These are phyloP conservation scores for Sesia bembeciformis DNA, from an alignment of 2,888 invertebrate genomes.

Conservation along the genomic window DNA sequence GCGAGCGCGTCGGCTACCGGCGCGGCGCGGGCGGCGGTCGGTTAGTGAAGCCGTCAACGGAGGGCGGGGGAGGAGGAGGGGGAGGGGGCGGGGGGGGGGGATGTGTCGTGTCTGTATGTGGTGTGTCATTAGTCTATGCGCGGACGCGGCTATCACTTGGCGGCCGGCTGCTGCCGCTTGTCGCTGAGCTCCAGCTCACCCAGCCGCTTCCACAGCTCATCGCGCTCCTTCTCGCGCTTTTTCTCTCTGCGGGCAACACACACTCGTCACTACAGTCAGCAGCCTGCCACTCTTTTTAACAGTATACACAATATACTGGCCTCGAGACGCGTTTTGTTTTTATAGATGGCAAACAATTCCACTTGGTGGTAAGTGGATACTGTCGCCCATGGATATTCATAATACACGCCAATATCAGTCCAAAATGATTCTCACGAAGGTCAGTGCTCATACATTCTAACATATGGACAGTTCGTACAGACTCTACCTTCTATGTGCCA, in stretches of 20 bases:
- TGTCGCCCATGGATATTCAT: too few relatives aligned
- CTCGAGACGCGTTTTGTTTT: too few relatives aligned
- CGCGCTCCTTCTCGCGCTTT: constrained; percentile 96
- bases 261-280: neutral
- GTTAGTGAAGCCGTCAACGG: constrained; percentile 63
- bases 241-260: constrained; percentile 78
- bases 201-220: constrained; percentile 96
- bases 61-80: constrained; percentile 36
- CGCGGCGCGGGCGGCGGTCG: constrained; percentile 14
- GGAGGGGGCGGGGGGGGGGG: constrained; percentile 17
- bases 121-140: neutral
- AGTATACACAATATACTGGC: too few relatives aligned
- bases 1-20: constrained; percentile 18
- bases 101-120: neutral
- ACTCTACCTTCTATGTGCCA: too few relatives aligned
- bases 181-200: constrained; percentile 89
- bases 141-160: constrained; percentile 70
- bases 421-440: too few relatives aligned
- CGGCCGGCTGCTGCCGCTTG: constrained; percentile 57
- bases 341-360: too few relatives aligned
- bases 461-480: too few relatives aligned
- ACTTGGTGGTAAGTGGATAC: too few relatives aligned
- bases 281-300: neutral
- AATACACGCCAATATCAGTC: too few relatives aligned
- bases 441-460: too few relatives aligned